A percentile compares a stretch with the other conserved stretches of the same genome.
phyloP scores from a whole-genome alignment of 2,797 vertebrate species.

The Cuculus canorus region DNA sequence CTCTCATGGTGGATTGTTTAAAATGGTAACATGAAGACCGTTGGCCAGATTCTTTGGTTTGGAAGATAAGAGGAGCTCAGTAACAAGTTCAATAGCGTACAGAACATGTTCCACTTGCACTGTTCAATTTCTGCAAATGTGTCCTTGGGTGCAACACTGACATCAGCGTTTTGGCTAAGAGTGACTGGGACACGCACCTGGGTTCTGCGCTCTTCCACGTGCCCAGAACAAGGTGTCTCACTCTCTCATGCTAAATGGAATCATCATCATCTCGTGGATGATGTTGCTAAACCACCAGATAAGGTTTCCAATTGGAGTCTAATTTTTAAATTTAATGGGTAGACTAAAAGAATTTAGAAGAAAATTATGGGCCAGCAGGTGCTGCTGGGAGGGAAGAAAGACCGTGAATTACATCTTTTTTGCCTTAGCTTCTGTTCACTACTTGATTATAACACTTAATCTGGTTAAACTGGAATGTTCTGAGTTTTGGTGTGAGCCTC shows the following conservation, averaged over 20 bases:
- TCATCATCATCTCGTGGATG: too few relatives aligned
- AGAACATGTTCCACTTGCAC: not conserved
- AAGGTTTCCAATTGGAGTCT: not conserved
- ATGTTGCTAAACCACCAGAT: not conserved
- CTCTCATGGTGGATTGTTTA: not conserved
- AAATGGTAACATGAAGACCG: not conserved
- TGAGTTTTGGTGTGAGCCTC: not conserved
- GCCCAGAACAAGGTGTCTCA: not conserved
- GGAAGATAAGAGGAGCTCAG: not conserved
- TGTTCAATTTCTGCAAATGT: not conserved
- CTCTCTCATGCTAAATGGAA: not conserved
- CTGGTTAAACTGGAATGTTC: not conserved
- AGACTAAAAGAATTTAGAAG: not conserved
- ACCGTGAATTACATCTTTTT: not conserved
- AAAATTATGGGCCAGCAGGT: not conserved
- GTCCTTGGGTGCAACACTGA: not conserved
- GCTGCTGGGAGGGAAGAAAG: not conserved
- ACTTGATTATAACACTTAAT: not conserved
- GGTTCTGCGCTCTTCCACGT: accelerated
- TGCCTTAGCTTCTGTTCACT: not conserved
- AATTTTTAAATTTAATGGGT: not conserved
- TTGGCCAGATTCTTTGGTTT: not conserved
- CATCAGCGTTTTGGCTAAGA: not conserved
- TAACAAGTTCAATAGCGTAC: not conserved
- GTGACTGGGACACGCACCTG: not conserved